A percentile compares a stretch with the other conserved stretches of the same genome.
Evolutionary conservation across 2,797 vertebrate genomes (phyloP).

Genomic region (Synaphobranchus kaupii): DNA sequence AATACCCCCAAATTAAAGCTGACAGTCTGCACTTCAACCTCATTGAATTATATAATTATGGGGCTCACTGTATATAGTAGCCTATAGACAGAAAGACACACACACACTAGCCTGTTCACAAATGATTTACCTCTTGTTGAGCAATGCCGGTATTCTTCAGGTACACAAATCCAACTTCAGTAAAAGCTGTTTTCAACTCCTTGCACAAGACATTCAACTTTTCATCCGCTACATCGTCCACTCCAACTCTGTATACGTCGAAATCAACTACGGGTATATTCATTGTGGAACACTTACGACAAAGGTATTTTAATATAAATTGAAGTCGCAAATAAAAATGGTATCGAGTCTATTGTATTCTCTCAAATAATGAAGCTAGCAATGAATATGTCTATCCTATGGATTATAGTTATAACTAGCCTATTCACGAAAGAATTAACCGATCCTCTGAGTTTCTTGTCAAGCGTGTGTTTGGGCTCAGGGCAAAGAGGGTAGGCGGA

Average conservation of each 20-base stretch:
- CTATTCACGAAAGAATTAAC: not conserved
- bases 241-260: constrained; percentile 41
- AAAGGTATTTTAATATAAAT: not conserved
- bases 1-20: too few relatives aligned
- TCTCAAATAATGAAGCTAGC: not conserved
- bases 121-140: constrained; percentile 59
- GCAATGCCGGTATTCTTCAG: constrained; percentile 69
- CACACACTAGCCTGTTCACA: not conserved
- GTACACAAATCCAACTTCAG: constrained; percentile 68
- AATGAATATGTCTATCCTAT: not conserved
- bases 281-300: constrained; percentile 45
- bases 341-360: not conserved
- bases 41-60: too few relatives aligned
- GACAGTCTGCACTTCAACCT: too few relatives aligned
- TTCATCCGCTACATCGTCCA: constrained; percentile 16
- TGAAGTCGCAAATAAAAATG: not conserved
- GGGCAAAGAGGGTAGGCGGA: too few relatives aligned
- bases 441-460: not conserved
- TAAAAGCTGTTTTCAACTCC: constrained; percentile 61
- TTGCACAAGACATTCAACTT: constrained; percentile 41
- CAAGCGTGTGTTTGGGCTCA: not conserved
- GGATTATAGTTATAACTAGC: too few relatives aligned
- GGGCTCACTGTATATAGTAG: too few relatives aligned
- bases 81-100: not conserved
- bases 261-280: constrained; percentile 69